These are phyloP conservation scores for Arnoldichthys spilopterus DNA, from an alignment of 2,797 vertebrate species.

Conservation along the genomic window DNA sequence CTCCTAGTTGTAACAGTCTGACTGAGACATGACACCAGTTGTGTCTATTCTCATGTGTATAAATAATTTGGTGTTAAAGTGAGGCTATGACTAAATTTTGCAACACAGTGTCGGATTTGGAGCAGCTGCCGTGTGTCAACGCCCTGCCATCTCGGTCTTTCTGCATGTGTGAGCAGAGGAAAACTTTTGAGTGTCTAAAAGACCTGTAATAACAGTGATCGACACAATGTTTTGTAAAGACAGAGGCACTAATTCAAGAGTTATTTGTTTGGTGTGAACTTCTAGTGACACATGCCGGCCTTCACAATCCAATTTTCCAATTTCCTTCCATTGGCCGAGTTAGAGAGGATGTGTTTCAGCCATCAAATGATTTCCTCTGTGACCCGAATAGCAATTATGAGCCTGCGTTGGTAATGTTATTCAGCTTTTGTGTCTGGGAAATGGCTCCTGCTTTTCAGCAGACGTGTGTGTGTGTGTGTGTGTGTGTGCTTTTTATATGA, in stretches of 20 bases:
- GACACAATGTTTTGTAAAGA: constrained; percentile 57
- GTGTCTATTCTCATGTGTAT: too few species aligned
- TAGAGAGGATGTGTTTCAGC: constrained; percentile 48
- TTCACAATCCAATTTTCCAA: constrained; percentile 51
- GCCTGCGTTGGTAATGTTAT: constrained; percentile 16
- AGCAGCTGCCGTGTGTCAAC: too few species aligned
- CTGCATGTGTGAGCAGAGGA: background rate
- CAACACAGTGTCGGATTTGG: too few species aligned
- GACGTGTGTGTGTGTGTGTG: background rate
- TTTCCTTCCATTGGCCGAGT: constrained; percentile 45
- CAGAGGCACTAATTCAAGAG: constrained; percentile 51
- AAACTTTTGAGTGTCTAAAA: background rate
- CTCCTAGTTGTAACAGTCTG: too few species aligned
- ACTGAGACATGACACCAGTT: too few species aligned
- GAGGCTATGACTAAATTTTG: too few species aligned
- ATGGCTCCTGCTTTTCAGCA: constrained; percentile 5
- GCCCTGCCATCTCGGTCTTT: too few species aligned
- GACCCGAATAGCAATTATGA: constrained; percentile 51
- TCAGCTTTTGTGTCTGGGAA: constrained; percentile 36
- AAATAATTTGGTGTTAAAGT: too few species aligned
- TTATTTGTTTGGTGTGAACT: constrained; percentile 23
- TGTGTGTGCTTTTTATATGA: background rate
- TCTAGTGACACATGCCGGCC: constrained; percentile 3
- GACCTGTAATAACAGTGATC: constrained; percentile 38
- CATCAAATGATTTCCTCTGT: constrained; percentile 41